These are phyloP conservation scores for Aphyosemion australe DNA, from an alignment of 2,113 vertebrate species.

Conservation along the genomic window DNA sequence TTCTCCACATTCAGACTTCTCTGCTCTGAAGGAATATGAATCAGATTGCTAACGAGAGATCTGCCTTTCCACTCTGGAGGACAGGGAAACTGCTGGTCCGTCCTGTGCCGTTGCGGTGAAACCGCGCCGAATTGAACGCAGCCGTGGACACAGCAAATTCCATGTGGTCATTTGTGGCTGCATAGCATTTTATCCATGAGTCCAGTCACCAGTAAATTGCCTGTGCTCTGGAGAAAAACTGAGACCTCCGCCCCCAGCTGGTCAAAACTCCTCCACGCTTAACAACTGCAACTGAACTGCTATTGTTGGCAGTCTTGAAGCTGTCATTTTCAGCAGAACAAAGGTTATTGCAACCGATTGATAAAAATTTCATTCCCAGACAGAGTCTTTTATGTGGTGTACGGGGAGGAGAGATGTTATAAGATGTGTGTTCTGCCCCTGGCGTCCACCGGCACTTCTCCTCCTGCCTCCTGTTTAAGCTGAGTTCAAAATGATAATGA, in stretches of 20 bases:
- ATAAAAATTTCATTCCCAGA: conserved; percentile 80
- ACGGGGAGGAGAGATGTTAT: conserved; percentile 70
- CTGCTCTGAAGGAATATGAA: conserved; percentile 74
- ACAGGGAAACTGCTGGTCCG: conserved; percentile 46
- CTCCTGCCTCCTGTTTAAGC: conserved; percentile 80
- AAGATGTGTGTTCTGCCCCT: conserved; percentile 77
- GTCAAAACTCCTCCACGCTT: conserved; percentile 39
- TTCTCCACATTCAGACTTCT: conserved; percentile 64
- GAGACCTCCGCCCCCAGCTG: conserved; percentile 7
- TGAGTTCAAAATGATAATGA: conserved; percentile 91
- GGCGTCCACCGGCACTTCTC: conserved; percentile 72
- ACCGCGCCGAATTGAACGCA: conserved; percentile 56
- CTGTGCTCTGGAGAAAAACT: conserved; percentile 54
- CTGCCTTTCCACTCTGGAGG: conserved; percentile 58
- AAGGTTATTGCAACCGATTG: conserved; percentile 80
- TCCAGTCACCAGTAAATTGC: conserved; percentile 75
- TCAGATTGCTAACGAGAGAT: conserved; percentile 70
- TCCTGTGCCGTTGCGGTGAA: conserved; percentile 51
- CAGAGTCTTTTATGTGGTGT: conserved; percentile 76
- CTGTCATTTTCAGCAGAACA: conserved; percentile 78
- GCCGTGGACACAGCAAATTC: conserved; percentile 65
- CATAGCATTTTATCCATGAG: conserved; percentile 68
- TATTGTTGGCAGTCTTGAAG: conserved; percentile 79
- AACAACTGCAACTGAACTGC: conserved; percentile 71
- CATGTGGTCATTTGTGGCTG: conserved; percentile 73